Evolutionary conservation across 2,888 invertebrate species (phyloP).

Genomic region (Nymphalis c-album): DNA sequence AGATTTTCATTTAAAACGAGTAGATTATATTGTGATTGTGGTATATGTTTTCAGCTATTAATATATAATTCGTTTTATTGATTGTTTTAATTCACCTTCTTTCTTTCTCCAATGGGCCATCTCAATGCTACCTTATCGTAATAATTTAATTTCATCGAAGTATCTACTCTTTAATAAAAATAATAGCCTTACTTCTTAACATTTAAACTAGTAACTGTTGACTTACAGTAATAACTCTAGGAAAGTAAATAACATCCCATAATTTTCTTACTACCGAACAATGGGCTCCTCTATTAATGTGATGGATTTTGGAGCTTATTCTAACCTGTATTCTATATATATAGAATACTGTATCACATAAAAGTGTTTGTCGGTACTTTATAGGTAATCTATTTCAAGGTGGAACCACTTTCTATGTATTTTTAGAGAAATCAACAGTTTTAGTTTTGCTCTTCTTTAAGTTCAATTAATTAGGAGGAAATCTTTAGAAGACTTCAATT

Average conservation of each 20-base stretch:
- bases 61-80: too few species aligned
- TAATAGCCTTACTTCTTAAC: too few species aligned
- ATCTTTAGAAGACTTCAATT: too few species aligned
- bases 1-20: background rate
- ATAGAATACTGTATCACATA: too few species aligned
- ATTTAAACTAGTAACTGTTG: background rate
- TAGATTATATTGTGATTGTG: too few species aligned
- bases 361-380: background rate
- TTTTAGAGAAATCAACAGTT: background rate
- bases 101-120: too few species aligned
- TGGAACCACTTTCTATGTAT: background rate
- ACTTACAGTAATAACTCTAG: background rate
- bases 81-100: too few species aligned
- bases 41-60: too few species aligned
- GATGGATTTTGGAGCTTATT: slow-evolving; percentile 1
- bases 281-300: background rate
- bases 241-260: slow-evolving; percentile 2
- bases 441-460: slow-evolving; percentile 1
- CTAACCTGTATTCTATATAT: slow-evolving; percentile 1
- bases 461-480: background rate
- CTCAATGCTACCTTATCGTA: too few species aligned
- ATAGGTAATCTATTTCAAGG: background rate
- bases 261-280: background rate
- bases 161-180: too few species aligned
- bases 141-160: too few species aligned